Evolutionary conservation across 2,113 vertebrate species (phyloP).

Genomic region (Eulacestoma nigropectus): DNA sequence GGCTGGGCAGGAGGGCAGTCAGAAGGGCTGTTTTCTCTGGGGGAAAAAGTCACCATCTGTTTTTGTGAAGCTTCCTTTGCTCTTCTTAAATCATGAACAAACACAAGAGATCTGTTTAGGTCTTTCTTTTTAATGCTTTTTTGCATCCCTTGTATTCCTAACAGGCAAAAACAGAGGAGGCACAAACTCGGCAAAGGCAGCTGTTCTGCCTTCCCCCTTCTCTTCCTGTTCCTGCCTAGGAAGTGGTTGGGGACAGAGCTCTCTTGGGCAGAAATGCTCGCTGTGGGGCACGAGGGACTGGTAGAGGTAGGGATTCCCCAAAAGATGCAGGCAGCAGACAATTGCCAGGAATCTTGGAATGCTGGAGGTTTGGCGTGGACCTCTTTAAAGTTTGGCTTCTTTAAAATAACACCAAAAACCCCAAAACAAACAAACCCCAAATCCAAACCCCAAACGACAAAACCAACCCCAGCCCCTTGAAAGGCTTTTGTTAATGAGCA

Average conservation of each 20-base stretch:
- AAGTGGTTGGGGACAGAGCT: not conserved
- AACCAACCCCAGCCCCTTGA: not conserved
- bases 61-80: not conserved
- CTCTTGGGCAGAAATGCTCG: not conserved
- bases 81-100: not conserved
- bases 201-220: accelerated
- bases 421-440: not conserved
- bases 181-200: not conserved
- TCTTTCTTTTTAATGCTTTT: not conserved
- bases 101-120: not conserved
- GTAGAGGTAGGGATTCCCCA: not conserved
- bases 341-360: not conserved
- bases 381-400: not conserved
- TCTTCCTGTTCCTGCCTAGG: not conserved
- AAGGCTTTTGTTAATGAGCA: not conserved
- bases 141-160: not conserved
- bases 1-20: not conserved
- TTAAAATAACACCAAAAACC: not conserved
- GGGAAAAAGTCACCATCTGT: not conserved
- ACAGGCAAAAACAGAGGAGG: not conserved
- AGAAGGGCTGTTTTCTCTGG: not conserved
- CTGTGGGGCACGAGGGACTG: not conserved
- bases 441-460: not conserved
- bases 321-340: not conserved
- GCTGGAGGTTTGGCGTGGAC: not conserved